phyloP scores from a whole-genome alignment of 2,888 invertebrate species.

The Dryobotodes eremita region DNA sequence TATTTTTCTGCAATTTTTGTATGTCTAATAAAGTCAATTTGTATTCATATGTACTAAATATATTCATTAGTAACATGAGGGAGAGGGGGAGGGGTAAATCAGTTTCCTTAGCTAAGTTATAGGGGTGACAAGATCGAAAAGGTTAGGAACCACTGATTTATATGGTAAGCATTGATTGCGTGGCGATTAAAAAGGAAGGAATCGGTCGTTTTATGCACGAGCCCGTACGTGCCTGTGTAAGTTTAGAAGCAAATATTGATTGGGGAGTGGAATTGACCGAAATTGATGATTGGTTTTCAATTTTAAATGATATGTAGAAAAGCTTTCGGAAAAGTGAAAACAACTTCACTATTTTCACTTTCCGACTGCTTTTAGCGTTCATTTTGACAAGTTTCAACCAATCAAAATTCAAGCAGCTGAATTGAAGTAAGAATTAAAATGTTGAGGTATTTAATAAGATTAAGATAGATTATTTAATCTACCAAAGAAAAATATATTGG shows the following conservation, averaged over 20 bases:
- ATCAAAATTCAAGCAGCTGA: not conserved
- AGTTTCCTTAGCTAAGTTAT: no score
- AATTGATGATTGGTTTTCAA: not conserved
- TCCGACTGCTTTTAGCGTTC: not conserved
- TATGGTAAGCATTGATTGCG: slow-evolving; percentile 47
- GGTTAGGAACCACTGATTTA: no score
- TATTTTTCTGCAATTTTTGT: no score
- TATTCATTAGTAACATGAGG: no score
- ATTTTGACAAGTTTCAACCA: not conserved
- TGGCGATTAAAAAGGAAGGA: slow-evolving; percentile 54
- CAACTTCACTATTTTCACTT: not conserved
- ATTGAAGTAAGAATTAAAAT: not conserved
- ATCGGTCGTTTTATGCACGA: slow-evolving; percentile 33
- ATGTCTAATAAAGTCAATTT: no score
- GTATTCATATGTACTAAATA: no score
- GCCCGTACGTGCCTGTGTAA: slow-evolving; percentile 6
- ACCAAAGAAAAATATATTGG: not conserved
- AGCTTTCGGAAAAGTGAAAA: not conserved
- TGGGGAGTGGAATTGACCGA: not conserved
- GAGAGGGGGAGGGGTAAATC: no score
- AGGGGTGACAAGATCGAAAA: no score
- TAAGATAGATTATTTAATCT: not conserved
- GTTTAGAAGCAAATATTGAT: slow-evolving; percentile 36
- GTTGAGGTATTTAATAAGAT: not conserved
- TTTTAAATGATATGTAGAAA: not conserved